Percentiles rank a stretch among this genome's conserved stretches.
These are phyloP conservation scores for Caerostris darwini DNA, from an alignment of 1,140 invertebrate species.

Conservation along the genomic window DNA sequence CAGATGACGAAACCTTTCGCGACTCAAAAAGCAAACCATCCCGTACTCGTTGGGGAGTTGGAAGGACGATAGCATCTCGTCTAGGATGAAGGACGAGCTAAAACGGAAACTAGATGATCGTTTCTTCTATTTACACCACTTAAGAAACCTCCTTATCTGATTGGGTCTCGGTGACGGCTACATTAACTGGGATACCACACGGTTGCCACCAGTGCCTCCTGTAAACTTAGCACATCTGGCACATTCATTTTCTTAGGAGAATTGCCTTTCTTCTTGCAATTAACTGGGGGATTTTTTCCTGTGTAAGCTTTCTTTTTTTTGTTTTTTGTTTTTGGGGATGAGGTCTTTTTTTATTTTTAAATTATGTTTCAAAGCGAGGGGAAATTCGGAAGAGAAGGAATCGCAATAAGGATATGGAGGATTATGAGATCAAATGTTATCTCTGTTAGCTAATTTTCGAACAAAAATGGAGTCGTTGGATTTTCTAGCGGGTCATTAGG, in stretches of 20 bases:
- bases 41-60: background rate
- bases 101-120: constrained; percentile 21
- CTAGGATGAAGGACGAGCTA: background rate
- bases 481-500: background rate
- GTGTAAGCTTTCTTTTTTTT: background rate
- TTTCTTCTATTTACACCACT: constrained; percentile 43
- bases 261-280: constrained; percentile 43
- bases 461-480: background rate
- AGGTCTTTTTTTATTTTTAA: background rate
- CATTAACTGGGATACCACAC: constrained; percentile 25
- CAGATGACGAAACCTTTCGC: background rate
- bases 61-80: background rate
- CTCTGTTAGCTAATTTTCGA: constrained; percentile 29
- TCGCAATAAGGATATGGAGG: background rate
- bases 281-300: background rate
- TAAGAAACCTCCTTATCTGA: constrained; percentile 21
- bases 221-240: background rate
- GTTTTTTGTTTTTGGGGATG: background rate
- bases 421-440: constrained; percentile 37
- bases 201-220: background rate
- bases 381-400: background rate
- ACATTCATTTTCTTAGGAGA: constrained; percentile 36
- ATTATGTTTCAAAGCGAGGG: background rate
- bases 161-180: constrained; percentile 21
- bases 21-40: background rate